Evolutionary conservation across 2,797 vertebrate genomes (phyloP).

Genomic region (Cynopterus sphinx): DNA sequence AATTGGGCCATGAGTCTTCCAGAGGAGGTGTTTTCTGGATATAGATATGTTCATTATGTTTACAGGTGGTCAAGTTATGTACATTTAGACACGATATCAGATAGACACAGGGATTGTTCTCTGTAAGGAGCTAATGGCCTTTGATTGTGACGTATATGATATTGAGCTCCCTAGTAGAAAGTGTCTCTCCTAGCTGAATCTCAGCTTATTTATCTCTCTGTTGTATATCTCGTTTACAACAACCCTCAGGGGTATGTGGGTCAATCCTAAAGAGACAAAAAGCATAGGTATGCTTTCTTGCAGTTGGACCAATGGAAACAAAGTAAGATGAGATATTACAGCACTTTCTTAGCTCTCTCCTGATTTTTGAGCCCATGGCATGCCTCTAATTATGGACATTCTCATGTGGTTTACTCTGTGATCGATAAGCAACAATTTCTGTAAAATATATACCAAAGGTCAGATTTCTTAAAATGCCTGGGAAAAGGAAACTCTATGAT

Average conservation of each 20-base stretch:
- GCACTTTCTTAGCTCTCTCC: background rate
- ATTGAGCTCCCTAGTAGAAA: background rate
- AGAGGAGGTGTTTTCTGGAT: slow-evolving; percentile 14
- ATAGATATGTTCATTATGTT: background rate
- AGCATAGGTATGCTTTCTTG: background rate
- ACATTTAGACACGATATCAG: background rate
- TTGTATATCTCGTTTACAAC: background rate
- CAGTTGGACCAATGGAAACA: background rate
- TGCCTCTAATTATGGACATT: background rate
- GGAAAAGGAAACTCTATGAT: background rate
- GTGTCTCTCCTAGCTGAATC: background rate
- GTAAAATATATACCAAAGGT: background rate
- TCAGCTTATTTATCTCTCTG: background rate
- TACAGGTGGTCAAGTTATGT: background rate
- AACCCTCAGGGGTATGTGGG: background rate
- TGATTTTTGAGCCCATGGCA: background rate
- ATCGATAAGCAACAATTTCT: background rate
- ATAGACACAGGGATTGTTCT: background rate
- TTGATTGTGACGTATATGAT: background rate
- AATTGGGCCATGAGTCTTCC: background rate
- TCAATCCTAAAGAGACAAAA: background rate
- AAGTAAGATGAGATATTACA: background rate
- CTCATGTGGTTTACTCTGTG: background rate
- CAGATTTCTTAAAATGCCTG: background rate
- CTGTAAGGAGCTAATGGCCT: background rate